These are phyloP conservation scores for Cherax quadricarinatus DNA, from an alignment of 1,140 invertebrate genomes.

Conservation along the genomic window DNA sequence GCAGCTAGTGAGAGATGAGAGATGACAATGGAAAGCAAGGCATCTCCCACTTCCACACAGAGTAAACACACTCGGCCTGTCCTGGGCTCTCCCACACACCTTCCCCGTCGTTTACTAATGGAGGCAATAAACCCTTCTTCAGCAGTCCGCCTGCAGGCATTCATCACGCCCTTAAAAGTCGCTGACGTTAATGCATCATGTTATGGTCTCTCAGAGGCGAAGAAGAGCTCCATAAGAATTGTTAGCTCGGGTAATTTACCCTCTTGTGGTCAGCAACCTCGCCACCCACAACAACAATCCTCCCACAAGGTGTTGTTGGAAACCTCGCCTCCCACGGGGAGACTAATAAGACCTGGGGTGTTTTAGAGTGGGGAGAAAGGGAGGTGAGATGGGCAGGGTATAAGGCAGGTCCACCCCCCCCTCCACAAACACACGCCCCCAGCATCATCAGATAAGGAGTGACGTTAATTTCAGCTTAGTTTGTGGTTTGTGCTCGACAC, in stretches of 20 bases:
- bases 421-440: not conserved
- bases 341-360: too few relatives aligned
- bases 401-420: not conserved
- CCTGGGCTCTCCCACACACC: not conserved
- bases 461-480: not conserved
- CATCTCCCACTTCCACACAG: too few relatives aligned
- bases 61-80: too few relatives aligned
- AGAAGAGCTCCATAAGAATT: not conserved
- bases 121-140: not conserved
- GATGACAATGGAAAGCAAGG: too few relatives aligned
- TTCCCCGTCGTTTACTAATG: not conserved
- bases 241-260: not conserved
- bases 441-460: not conserved
- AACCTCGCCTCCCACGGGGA: too few relatives aligned
- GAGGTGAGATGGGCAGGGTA: not conserved
- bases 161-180: not conserved
- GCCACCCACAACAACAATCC: not conserved
- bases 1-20: too few relatives aligned
- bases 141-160: not conserved
- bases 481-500: not conserved
- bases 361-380: not conserved
- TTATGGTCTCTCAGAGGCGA: not conserved
- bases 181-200: not conserved
- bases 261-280: not conserved
- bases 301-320: not conserved